Conservation (phyloP, 2,888 invertebrate species). For the Trichogramma evanescens region DNA sequence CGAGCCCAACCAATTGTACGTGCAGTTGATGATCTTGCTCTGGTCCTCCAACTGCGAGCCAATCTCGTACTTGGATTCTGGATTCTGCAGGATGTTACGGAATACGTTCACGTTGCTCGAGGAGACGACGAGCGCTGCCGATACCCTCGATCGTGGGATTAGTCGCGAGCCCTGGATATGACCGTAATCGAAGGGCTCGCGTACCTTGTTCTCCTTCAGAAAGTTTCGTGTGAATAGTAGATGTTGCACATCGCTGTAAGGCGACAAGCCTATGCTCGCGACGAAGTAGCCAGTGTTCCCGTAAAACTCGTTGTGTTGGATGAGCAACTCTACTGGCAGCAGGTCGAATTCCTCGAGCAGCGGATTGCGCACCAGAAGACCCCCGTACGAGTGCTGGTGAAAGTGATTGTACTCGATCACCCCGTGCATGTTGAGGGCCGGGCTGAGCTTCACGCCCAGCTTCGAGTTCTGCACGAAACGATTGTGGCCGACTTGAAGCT, state of each 20-base stretch:
- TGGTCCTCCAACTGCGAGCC: conserved; percentile 93
- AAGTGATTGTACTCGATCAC: conserved; percentile 86
- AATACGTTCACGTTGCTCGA: conserved; percentile 84
- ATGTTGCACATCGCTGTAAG: conserved; percentile 75
- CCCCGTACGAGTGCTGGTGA: conserved; percentile 72
- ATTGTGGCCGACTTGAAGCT: conserved; percentile 80
- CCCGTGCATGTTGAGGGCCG: conserved; percentile 72
- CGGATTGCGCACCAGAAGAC: conserved; percentile 76
- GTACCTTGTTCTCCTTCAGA: conserved; percentile 75
- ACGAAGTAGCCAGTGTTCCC: conserved; percentile 85
- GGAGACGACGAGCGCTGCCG: conserved; percentile 85
- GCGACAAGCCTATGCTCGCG: conserved; percentile 78
- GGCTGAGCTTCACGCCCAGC: conserved; percentile 70
- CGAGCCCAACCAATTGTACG: conserved; percentile 87
- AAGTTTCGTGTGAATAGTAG: conserved; percentile 83
- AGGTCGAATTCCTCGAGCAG: conserved; percentile 73
- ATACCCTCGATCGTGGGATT: conserved; percentile 84
- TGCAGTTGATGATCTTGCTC: conserved; percentile 86
- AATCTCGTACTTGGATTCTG: conserved; percentile 85
- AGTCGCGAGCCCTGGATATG: conserved; percentile 61
- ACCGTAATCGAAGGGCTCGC: conserved; percentile 72
- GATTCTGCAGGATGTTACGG: conserved; percentile 87
- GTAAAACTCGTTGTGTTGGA: conserved; percentile 84
- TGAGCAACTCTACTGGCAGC: conserved; percentile 62
- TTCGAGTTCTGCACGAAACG: conserved; percentile 69